phyloP scores from a whole-genome alignment of 1,140 invertebrate species.

The Penaeus chinensis region DNA sequence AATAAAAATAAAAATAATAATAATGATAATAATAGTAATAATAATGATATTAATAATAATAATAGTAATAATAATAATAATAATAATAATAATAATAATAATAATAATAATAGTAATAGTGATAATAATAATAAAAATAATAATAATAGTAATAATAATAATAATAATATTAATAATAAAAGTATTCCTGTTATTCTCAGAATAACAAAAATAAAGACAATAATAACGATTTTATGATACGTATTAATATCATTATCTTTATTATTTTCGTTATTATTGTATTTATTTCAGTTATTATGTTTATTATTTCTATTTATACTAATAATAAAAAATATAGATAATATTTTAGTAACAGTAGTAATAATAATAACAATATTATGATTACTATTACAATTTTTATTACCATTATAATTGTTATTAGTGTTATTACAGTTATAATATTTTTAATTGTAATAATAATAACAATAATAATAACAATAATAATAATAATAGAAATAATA shows the following conservation, averaged over 20 bases:
- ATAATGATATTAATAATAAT: constrained; percentile 7
- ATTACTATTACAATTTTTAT: too few species aligned
- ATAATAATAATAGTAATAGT: constrained; percentile 12
- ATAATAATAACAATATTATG: too few species aligned
- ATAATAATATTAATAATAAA: neutral
- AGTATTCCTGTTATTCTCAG: neutral
- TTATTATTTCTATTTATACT: too few species aligned
- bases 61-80: constrained; percentile 12
- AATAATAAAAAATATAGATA: neutral
- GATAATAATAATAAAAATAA: constrained; percentile 8
- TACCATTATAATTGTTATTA: too few species aligned
- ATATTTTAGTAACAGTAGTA: too few species aligned
- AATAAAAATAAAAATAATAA: constrained; percentile 3
- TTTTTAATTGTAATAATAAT: neutral
- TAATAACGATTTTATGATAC: too few species aligned
- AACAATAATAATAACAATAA: constrained; percentile 12
- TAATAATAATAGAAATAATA: constrained; percentile 8
- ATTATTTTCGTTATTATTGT: neutral
- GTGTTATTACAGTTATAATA: too few species aligned
- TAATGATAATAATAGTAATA: constrained; percentile 12
- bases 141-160: constrained; percentile 8
- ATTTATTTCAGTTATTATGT: neutral
- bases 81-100: constrained; percentile 12
- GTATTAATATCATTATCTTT: too few species aligned
- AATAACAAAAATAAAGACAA: neutral